Evolutionary conservation across 1,140 invertebrate species (phyloP).

Genomic region (Ruditapes philippinarum): DNA sequence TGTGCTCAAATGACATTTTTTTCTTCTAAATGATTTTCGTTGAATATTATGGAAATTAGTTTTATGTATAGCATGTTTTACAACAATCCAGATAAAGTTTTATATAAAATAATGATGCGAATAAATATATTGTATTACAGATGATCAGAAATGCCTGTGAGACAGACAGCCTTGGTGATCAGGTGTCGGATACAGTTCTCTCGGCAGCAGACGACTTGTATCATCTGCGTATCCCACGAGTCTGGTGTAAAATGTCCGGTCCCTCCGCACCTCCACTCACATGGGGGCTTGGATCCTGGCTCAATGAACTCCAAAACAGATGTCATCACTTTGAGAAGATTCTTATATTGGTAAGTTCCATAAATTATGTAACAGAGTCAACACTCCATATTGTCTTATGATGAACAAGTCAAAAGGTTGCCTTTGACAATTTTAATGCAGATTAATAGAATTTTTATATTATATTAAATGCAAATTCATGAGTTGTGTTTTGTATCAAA

Average conservation of each 20-base stretch:
- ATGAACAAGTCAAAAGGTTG: too few species aligned
- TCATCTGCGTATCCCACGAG: constrained; percentile 82
- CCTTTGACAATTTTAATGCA: too few species aligned
- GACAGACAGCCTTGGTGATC: constrained; percentile 82
- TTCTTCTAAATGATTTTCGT: too few species aligned
- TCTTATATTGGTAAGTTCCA: constrained; percentile 69
- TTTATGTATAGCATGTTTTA: too few species aligned
- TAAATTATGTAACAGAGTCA: background rate
- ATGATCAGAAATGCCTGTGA: constrained; percentile 84
- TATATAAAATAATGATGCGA: too few species aligned
- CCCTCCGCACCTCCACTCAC: constrained; percentile 82
- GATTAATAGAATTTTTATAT: background rate
- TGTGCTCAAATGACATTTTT: too few species aligned
- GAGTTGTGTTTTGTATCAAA: too few species aligned
- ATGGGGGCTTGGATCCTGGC: constrained; percentile 82
- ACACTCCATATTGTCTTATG: too few species aligned
- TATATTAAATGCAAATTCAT: too few species aligned
- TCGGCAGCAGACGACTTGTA: constrained; percentile 85
- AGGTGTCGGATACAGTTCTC: constrained; percentile 79
- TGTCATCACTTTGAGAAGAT: constrained; percentile 86
- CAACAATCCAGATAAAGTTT: too few species aligned
- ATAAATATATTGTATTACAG: constrained; percentile 79
- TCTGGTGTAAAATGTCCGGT: constrained; percentile 83
- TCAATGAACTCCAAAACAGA: constrained; percentile 82
- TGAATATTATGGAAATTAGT: too few species aligned